Evolutionary conservation across 2,797 vertebrate genomes (phyloP).

Genomic region (Pelochelys cantorii): DNA sequence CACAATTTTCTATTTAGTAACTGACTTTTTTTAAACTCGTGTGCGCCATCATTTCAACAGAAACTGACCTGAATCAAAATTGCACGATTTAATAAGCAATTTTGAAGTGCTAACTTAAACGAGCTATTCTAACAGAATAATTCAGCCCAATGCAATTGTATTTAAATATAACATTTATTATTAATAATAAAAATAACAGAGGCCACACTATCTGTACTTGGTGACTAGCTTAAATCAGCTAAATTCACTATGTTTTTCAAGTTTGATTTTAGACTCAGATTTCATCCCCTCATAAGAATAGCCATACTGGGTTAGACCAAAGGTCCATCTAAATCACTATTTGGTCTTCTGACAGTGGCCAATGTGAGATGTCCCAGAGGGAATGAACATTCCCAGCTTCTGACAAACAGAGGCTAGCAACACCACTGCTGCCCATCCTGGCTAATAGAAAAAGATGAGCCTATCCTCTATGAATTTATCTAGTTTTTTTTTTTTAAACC

Average conservation of each 20-base stretch:
- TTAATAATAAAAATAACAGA: neutral
- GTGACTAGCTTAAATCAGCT: neutral
- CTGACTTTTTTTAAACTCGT: neutral
- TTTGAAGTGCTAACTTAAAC: neutral
- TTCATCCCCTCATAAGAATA: neutral
- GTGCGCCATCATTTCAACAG: neutral
- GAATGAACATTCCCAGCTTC: too few species aligned
- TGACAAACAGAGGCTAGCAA: too few species aligned
- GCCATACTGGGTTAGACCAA: too few species aligned
- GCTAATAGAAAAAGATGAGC: too few species aligned
- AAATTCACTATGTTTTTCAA: too few species aligned
- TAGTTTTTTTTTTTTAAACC: too few species aligned
- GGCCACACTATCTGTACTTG: neutral
- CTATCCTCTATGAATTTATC: too few species aligned
- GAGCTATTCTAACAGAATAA: neutral
- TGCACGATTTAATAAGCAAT: neutral
- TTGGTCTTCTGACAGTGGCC: too few species aligned
- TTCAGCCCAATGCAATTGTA: neutral
- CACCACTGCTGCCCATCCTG: too few species aligned
- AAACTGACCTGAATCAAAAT: neutral
- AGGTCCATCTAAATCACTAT: too few species aligned
- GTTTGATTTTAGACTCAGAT: neutral
- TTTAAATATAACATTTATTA: neutral
- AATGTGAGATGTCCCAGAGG: too few species aligned
- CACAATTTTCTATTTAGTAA: neutral